Evolutionary conservation across 1,140 invertebrate genomes (phyloP).

Genomic region (Ceratina australensis): DNA sequence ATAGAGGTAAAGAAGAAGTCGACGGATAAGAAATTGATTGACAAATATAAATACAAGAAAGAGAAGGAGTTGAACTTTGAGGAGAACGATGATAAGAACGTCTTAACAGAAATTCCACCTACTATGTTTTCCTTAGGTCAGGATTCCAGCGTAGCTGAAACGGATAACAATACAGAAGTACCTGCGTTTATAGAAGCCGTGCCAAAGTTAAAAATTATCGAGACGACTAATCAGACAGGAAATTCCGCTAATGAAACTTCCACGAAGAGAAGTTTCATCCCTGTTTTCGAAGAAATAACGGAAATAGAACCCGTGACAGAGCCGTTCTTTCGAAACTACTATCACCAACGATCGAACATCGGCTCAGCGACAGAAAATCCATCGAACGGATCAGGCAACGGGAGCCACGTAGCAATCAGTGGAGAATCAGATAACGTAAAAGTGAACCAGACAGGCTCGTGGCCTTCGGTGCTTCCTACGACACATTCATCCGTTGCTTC

Average conservation of each 20-base stretch:
- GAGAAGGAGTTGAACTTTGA: slow-evolving; percentile 63
- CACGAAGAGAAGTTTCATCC: slow-evolving; percentile 67
- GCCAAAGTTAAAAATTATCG: slow-evolving; percentile 50
- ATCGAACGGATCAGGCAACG: background rate
- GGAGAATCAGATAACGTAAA: background rate
- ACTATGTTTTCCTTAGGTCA: slow-evolving; percentile 8
- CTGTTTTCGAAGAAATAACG: slow-evolving; percentile 72
- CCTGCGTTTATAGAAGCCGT: slow-evolving; percentile 7
- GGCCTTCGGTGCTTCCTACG: background rate
- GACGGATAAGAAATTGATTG: slow-evolving; percentile 52
- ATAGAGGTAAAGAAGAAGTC: slow-evolving; percentile 56
- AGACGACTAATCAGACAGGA: slow-evolving; percentile 22
- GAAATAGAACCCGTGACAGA: slow-evolving; percentile 52
- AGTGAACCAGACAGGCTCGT: slow-evolving; percentile 6
- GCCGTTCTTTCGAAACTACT: slow-evolving; percentile 48
- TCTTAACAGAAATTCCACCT: slow-evolving; percentile 29
- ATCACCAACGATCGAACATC: background rate
- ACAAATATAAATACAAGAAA: slow-evolving; percentile 64
- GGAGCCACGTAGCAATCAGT: background rate
- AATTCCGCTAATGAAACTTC: slow-evolving; percentile 4
- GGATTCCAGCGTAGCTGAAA: too few relatives aligned
- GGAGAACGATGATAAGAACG: slow-evolving; percentile 41
- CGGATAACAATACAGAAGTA: slow-evolving; percentile 31
- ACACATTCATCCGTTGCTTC: slow-evolving; percentile 6
- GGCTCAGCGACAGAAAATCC: background rate